Evolutionary conservation across 2,888 invertebrate genomes (phyloP), one percentile per base, ranked within the genome.

Genomic region (Xanthorhoe designata): DNA sequence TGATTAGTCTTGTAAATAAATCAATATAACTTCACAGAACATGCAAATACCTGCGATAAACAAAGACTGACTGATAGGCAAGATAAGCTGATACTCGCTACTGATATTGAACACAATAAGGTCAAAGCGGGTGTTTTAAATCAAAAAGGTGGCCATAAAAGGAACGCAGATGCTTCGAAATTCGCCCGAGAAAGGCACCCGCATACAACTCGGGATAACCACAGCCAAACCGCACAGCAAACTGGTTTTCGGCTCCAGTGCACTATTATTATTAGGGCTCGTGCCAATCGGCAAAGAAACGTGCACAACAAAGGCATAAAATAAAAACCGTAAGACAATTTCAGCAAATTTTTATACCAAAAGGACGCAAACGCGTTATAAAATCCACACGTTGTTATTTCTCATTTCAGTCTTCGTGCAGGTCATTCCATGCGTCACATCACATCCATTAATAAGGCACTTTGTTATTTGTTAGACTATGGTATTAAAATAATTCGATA

Each of bases 231-330:
- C 88, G 80, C 89, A 90, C 89, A 86, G 89, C 88, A 92, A 93
- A 93, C 92, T 84, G 92, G 92, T 92, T 93, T 66, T 62, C 19
- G 47, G 51, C 54, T 66, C 88, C 74, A 81, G 89, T 91, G 89
- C 90, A 91, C 90, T 92, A 92, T 92, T 92, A 93, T 92, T 93
- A 92, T 91, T 92, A 89, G 87, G 89, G 86, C 91, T 92, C 92
- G 91, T 92, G 92, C 92, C 90, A 89, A 91, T 90, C 87, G 78
- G 84, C 42, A 79, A 80, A 83, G 82, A 88, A 90, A 88, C 88
- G 86, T 89, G 88, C 88, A 84, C 83, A 89, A 90, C 88, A 89
- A 89, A 87, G 82, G 86, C 84, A 77, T 71, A 78, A 82, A 84
- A 82, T 78, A 78, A 75, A 80, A 84, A 83, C 77, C 73, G 76